A percentile compares a stretch with the other conserved stretches of the same genome.
Conservation (phyloP, 35 echinoderm and acorn worm genomes). For the Strongylocentrotus purpuratus region DNA sequence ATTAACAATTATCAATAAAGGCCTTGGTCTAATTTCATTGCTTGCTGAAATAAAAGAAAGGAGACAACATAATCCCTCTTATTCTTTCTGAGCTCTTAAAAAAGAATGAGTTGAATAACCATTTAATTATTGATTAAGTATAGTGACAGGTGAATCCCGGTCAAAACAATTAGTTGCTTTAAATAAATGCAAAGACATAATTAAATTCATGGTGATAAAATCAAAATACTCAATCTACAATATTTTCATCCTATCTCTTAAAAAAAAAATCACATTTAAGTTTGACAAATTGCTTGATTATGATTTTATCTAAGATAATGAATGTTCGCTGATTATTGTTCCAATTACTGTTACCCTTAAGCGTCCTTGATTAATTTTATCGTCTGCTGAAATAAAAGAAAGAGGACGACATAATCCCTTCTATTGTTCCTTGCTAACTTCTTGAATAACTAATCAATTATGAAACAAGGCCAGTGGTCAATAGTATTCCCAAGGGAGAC, state of each 20-base stretch:
- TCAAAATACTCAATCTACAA: too few relatives aligned
- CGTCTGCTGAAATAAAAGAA: not conserved
- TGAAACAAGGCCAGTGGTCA: not conserved
- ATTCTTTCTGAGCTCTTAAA: not conserved
- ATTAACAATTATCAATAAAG: too few relatives aligned
- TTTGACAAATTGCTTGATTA: too few relatives aligned
- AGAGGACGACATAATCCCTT: not conserved
- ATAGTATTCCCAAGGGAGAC: not conserved
- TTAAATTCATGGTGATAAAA: too few relatives aligned
- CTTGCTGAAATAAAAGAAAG: not conserved
- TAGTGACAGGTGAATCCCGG: not conserved
- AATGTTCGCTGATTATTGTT: not conserved
- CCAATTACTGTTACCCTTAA: not conserved
- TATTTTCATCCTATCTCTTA: too few relatives aligned
- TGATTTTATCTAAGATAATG: too few relatives aligned
- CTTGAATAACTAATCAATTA: not conserved
- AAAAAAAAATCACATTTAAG: too few relatives aligned
- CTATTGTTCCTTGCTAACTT: not conserved
- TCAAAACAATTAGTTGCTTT: too few relatives aligned
- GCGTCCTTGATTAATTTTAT: not conserved
- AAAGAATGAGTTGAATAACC: not conserved
- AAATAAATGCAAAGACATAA: too few relatives aligned
- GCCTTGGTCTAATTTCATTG: not conserved
- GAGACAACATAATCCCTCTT: not conserved
- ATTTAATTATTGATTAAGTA: not conserved